Evolutionary conservation across 2,113 vertebrate species (phyloP).

Genomic region (Crotalus tigris): DNA sequence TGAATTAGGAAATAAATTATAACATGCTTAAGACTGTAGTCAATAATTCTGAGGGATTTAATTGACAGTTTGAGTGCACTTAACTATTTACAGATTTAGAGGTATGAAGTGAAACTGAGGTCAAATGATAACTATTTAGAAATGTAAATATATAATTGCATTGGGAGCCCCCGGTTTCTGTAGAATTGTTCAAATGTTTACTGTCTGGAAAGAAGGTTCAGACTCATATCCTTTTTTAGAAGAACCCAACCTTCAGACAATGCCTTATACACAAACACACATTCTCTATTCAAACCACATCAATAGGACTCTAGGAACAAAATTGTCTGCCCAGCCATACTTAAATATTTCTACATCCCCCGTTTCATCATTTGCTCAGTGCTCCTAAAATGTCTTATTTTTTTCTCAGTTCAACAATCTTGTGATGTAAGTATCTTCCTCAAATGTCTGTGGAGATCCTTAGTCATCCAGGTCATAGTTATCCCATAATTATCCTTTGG

Average conservation of each 20-base stretch:
- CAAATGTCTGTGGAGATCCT: neutral
- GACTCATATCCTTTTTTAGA: neutral
- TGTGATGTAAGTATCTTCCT: neutral
- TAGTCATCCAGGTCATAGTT: no score
- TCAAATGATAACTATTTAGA: neutral
- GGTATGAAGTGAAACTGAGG: neutral
- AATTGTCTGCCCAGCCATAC: neutral
- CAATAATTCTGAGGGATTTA: neutral
- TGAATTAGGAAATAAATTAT: constrained; percentile 5
- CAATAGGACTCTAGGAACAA: neutral
- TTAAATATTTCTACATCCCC: neutral
- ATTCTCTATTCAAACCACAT: neutral
- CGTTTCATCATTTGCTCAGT: neutral
- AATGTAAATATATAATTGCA: neutral
- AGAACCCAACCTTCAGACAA: neutral
- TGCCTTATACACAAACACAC: neutral
- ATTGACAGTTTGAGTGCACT: neutral
- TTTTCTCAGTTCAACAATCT: neutral
- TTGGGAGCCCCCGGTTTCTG: neutral
- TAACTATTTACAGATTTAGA: neutral
- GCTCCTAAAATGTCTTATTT: neutral
- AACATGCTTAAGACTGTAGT: constrained; percentile 2
- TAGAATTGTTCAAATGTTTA: neutral
- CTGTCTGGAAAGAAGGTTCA: neutral
- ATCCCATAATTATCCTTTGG: no score